Evolutionary conservation across 1,140 invertebrate species (phyloP).

Genomic region (Atopsyche davidsoni): DNA sequence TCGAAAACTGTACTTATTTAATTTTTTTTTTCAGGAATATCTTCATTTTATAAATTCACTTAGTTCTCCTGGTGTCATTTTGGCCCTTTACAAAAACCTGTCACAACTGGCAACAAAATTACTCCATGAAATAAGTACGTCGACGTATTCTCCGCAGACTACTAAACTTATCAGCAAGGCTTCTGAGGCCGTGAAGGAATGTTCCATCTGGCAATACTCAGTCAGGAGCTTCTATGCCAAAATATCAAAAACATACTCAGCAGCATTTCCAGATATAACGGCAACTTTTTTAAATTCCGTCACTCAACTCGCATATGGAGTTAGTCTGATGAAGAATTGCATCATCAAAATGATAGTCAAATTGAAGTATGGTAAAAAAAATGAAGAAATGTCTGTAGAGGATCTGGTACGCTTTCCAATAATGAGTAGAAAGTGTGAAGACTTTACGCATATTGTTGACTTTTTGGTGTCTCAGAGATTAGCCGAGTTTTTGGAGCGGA

Average conservation of each 20-base stretch:
- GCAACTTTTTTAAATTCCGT: conserved; percentile 54
- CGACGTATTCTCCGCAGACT: not conserved
- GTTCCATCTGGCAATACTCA: conserved; percentile 52
- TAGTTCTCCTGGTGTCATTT: conserved; percentile 34
- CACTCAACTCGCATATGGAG: conserved; percentile 54
- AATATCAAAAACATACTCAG: conserved; percentile 48
- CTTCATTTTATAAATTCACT: conserved; percentile 42
- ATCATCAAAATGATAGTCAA: conserved; percentile 39
- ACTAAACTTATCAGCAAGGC: conserved; percentile 30
- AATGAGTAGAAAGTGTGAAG: conserved; percentile 12
- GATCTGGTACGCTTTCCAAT: conserved; percentile 23
- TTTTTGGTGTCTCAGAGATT: conserved; percentile 15
- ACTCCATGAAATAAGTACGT: conserved; percentile 19
- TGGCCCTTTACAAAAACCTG: conserved; percentile 34
- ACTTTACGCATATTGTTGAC: conserved; percentile 12
- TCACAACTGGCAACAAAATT: conserved; percentile 32
- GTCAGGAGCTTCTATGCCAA: conserved; percentile 51
- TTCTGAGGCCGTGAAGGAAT: conserved; percentile 41
- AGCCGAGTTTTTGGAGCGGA: conserved; percentile 8
- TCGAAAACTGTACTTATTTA: conserved; percentile 15
- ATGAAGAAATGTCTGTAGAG: conserved; percentile 11
- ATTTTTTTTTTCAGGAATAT: conserved; percentile 38
- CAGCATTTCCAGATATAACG: conserved; percentile 62
- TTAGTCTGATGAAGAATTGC: conserved; percentile 45
- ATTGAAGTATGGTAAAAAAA: conserved; percentile 13